phyloP scores from a whole-genome alignment of 2,888 invertebrate genomes.

The Cerastis leucographa region DNA sequence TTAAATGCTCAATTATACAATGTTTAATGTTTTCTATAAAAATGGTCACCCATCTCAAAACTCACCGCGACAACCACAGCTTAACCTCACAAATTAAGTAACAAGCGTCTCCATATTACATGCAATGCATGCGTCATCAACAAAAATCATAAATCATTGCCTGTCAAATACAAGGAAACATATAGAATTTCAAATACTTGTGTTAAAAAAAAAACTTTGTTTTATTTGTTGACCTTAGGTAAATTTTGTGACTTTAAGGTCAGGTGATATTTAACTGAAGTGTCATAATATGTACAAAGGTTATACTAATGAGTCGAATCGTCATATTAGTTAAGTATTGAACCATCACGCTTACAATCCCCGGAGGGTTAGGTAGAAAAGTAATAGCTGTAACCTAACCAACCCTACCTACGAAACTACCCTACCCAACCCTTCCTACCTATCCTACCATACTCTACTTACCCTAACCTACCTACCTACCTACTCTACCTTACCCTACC shows the following conservation, averaged over 20 bases:
- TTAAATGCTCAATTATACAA: neutral
- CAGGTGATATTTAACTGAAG: constrained; percentile 4
- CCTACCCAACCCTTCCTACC: too few species aligned
- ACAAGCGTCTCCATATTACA: neutral
- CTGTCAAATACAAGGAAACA: constrained; percentile 13
- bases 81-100: constrained; percentile 1
- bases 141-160: constrained; percentile 16
- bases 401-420: too few species aligned
- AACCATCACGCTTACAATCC: neutral
- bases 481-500: too few species aligned
- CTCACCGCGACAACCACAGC: neutral
- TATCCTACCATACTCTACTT: too few species aligned
- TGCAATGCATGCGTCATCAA: constrained; percentile 5
- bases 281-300: constrained; percentile 15
- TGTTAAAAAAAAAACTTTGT: neutral
- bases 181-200: neutral
- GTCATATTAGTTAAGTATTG: neutral
- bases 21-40: neutral
- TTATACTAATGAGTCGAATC: neutral
- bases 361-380: too few species aligned
- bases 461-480: too few species aligned
- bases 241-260: constrained; percentile 4
- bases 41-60: constrained; percentile 3
- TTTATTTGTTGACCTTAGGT: constrained; percentile 13
- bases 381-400: too few species aligned